Base-by-base conservation (phyloP, 2,797 vertebrate species). In the Rhyacichthys aspro region DNA sequence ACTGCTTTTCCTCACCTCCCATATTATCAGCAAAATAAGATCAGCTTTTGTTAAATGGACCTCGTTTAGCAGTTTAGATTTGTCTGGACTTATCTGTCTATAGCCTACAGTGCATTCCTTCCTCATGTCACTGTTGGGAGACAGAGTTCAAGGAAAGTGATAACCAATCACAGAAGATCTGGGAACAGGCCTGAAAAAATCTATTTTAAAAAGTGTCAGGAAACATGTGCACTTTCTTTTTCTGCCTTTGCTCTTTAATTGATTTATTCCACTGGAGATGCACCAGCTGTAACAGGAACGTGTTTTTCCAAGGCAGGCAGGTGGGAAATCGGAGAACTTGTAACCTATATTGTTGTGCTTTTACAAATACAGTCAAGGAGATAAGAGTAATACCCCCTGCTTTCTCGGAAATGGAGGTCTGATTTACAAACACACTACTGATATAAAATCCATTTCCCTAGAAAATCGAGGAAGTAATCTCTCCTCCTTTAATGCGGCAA, bases 371-470 rank as follows among this genome's bases (percentile, higher is more conserved):
- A 81, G 82, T 82, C 69, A 78, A 81, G 84, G 74, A 87, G 84
- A 90, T 89, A 86, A 85, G 82, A 81, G 82, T 80, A 86, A 86
- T 83, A 80, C 69, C 74, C 69, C 62, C 79, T 74, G 80, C 75
- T 82, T 89, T 87, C 86, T 86, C 84, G 81, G 86, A 90, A 90
- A 85, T 78, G 55, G 79, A 78, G 65, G 79, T 78, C 76, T 87
- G 83, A 87, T 84, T 90, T 83, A 88, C 81, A 89, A 87, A 90
- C 81, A 88, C 67, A 83, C 55, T 78, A 67, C 73, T 86, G 86
- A 89, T 89, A 88, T 86, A 74, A 89, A 88, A 89, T 84, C 84
- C 65, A 84, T 86, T 90, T 85, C 76, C 84, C 79, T 81, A 66
- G 83, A 85, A 55, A 86, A 86, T 79, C 73, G 80, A 72, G 52